These are phyloP conservation scores for Pangasius macronema DNA, from an alignment of 2,797 vertebrate species.

Conservation along the genomic window DNA sequence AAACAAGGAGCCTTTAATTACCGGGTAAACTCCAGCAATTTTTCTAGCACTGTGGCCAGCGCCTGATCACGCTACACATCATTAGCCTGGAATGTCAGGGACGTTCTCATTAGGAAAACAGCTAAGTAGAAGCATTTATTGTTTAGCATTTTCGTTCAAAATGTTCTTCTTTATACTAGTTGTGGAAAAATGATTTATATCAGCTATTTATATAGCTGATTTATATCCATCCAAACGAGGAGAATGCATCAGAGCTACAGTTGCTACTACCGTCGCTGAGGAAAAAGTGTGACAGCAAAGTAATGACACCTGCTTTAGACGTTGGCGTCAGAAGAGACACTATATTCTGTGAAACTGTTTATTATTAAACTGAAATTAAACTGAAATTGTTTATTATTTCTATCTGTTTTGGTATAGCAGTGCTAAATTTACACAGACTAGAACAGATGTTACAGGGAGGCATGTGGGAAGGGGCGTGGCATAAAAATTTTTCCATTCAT, in stretches of 20 bases:
- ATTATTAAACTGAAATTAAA: too few relatives aligned
- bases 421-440: not conserved
- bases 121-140: constrained; percentile 30
- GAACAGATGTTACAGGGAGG: not conserved
- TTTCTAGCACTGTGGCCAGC: constrained; percentile 5
- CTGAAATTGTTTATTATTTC: not conserved
- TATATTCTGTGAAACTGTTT: constrained; percentile 42
- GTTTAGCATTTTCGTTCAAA: constrained; percentile 14
- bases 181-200: constrained; percentile 12
- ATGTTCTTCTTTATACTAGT: not conserved
- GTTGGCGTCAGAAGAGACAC: constrained; percentile 51
- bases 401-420: not conserved
- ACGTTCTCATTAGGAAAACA: constrained; percentile 30
- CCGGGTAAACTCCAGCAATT: not conserved
- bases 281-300: constrained; percentile 35
- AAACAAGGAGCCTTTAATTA: constrained; percentile 27
- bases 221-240: not conserved
- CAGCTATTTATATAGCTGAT: not conserved
- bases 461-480: not conserved
- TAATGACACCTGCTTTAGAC: constrained; percentile 47
- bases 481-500: not conserved
- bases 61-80: constrained; percentile 10
- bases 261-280: constrained; percentile 25
- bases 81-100: constrained; percentile 27
- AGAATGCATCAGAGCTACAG: constrained; percentile 6